phyloP scores from a whole-genome alignment of 2,888 invertebrate genomes.

The Dione vanillae region DNA sequence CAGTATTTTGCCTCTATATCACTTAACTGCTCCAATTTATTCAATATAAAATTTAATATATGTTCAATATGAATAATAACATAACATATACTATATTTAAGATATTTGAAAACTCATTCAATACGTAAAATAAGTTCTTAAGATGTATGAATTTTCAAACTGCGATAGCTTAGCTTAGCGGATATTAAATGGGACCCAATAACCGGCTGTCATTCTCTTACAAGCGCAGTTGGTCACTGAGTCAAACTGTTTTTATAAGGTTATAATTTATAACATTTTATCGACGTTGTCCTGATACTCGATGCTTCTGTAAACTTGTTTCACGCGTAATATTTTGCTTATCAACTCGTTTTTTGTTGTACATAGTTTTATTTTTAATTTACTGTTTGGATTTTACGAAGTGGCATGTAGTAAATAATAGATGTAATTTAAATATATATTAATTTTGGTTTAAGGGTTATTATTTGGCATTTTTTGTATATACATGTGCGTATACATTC shows the following conservation, averaged over 20 bases:
- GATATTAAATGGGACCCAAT: conserved; percentile 32
- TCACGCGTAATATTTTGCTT: neutral
- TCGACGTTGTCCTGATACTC: neutral
- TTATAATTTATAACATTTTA: conserved; percentile 22
- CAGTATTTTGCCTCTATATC: too few relatives aligned
- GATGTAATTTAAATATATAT: too few relatives aligned
- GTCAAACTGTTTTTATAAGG: conserved; percentile 20
- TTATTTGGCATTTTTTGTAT: too few relatives aligned
- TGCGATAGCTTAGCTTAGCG: conserved; percentile 33
- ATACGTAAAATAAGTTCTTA: neutral
- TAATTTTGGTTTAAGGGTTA: too few relatives aligned
- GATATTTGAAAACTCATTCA: conserved; percentile 7
- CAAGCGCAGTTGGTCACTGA: conserved; percentile 24
- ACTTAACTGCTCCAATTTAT: neutral
- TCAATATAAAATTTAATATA: neutral
- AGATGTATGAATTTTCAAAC: conserved; percentile 21
- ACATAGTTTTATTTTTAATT: neutral
- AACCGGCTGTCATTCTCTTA: conserved; percentile 32
- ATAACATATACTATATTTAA: neutral
- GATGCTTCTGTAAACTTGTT: conserved; percentile 22
- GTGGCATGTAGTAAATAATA: too few relatives aligned
- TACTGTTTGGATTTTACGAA: neutral
- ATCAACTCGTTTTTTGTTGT: neutral
- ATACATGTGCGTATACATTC: too few relatives aligned
- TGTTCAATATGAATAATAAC: neutral